Conservation (phyloP, 2,113 vertebrate species). For the Crotalus viridis region DNA sequence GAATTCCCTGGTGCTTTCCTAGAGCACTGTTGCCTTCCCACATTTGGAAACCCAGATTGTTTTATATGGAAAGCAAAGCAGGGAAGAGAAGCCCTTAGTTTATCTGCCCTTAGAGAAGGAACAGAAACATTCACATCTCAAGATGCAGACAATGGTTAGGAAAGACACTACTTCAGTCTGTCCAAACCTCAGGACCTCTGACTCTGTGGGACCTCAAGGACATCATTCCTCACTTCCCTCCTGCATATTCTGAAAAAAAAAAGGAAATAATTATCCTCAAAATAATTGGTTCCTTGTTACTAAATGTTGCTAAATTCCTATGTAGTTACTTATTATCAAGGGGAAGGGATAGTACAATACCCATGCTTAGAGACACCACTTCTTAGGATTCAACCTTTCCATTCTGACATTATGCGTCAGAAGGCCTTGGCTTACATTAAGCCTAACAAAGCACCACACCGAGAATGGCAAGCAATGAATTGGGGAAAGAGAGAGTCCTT, state of each 20-base stretch:
- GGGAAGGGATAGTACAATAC: background rate
- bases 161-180: background rate
- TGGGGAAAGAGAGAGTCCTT: background rate
- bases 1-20: background rate
- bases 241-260: fast-evolving
- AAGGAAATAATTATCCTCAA: background rate
- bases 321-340: too few relatives aligned
- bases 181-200: background rate
- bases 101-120: background rate
- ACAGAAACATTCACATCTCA: background rate
- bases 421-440: background rate
- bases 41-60: background rate
- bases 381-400: background rate
- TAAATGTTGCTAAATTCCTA: background rate
- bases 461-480: background rate
- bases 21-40: background rate
- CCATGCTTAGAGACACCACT: background rate
- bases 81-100: background rate
- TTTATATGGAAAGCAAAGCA: too few relatives aligned
- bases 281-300: background rate
- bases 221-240: background rate
- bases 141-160: background rate
- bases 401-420: too few relatives aligned
- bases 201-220: background rate
- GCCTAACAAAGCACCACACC: background rate